Base-by-base conservation (phyloP, 37 sponge, comb jelly and placozoan genomes). In the Cliona cf. orientalis region DNA sequence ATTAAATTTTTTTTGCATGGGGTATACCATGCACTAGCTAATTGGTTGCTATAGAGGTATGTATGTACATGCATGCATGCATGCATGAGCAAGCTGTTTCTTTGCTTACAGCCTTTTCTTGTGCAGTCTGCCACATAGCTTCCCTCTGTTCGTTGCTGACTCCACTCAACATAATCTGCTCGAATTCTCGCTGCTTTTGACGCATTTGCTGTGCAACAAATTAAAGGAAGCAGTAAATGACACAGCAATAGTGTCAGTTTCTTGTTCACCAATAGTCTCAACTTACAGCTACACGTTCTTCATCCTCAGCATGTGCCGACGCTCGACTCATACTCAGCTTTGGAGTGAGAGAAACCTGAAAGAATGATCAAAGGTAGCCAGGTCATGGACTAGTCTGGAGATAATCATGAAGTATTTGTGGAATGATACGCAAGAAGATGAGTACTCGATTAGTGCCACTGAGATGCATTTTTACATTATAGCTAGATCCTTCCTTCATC, bases 41-140 rank as follows among this genome's bases (percentile, higher is more conserved):
- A n/a, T n/a, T n/a, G n/a, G n/a, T n/a, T n/a, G n/a, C n/a, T n/a
- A n/a, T n/a, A n/a, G n/a, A n/a, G n/a, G n/a, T n/a, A n/a, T n/a
- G n/a, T n/a, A n/a, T n/a, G n/a, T n/a, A n/a, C n/a, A n/a, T n/a
- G n/a, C n/a, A n/a, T n/a, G n/a, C n/a, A n/a, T n/a, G n/a, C n/a
- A n/a, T n/a, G n/a, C n/a, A n/a, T n/a, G n/a, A n/a, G n/a, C n/a
- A n/a, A n/a, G n/a, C n/a, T n/a, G n/a, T n/a, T n/a, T n/a, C n/a
- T 31, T 1, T 1, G 75, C 87, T 78, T 21, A 86, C 87, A 25
- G 67, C 74, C 59, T 79, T 59, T 41, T 79, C 66, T 39, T 82
- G 66, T 21, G 92, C 92, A 43, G 70, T 82, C 35, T 65, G 33
- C 92, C 92, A 91, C 25, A 87, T 86, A 1, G 75, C 87, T 40